These are phyloP conservation scores for Chymomyza amoena DNA, from an alignment of 2,888 invertebrate species.

Conservation along the genomic window DNA sequence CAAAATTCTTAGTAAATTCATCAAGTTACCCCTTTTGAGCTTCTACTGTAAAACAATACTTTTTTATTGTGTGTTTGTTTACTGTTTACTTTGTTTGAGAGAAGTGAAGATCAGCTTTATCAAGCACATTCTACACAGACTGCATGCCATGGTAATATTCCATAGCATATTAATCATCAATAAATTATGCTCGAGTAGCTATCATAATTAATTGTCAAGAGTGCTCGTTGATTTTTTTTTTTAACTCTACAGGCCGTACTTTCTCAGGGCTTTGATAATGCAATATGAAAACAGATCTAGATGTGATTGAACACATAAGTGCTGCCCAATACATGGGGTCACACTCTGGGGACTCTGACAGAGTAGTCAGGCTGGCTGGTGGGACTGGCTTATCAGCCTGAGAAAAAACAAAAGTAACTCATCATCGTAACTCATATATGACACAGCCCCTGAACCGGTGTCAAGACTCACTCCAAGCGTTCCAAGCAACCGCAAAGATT, in stretches of 20 bases:
- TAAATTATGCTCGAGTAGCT: conserved; percentile 47
- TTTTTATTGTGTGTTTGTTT: conserved; percentile 35
- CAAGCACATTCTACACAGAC: conserved; percentile 16
- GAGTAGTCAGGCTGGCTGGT: background rate
- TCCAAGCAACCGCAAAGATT: background rate
- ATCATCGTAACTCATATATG: background rate
- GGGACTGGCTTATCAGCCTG: conserved; percentile 57
- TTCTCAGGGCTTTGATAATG: conserved; percentile 25
- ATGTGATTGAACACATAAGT: conserved; percentile 39
- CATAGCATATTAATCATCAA: conserved; percentile 30
- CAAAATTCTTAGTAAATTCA: background rate
- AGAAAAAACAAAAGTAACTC: conserved; percentile 43
- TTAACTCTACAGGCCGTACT: conserved; percentile 8
- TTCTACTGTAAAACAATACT: background rate
- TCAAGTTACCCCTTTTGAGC: background rate
- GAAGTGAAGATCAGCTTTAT: conserved; percentile 34
- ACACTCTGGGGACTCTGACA: background rate
- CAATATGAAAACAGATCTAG: conserved; percentile 49
- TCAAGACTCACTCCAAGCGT: background rate
- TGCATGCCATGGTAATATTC: conserved; percentile 59
- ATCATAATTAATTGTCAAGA: conserved; percentile 53
- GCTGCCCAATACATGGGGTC: no score
- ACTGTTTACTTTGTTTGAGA: conserved; percentile 53
- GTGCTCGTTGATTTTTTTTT: background rate
- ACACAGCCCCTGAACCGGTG: conserved; percentile 3